Evolutionary conservation across 2,113 vertebrate species (phyloP).

Genomic region (Anoplopoma fimbria): DNA sequence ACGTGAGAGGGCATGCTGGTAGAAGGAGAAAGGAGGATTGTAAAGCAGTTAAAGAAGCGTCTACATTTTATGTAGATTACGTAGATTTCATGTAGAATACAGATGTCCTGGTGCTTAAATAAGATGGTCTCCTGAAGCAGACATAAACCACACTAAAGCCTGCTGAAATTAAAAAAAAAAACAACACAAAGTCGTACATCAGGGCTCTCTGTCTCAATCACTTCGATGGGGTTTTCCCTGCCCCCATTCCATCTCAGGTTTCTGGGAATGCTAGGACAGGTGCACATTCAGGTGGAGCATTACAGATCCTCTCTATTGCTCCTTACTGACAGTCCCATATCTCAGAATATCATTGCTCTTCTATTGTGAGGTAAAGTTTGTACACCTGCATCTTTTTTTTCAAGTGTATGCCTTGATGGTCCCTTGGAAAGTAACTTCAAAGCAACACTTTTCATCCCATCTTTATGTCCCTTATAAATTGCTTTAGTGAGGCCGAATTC

Average conservation of each 20-base stretch:
- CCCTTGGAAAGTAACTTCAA: conserved; percentile 35
- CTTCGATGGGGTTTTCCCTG: conserved; percentile 41
- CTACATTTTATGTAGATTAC: not conserved
- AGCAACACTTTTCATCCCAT: conserved; percentile 22
- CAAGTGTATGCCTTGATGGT: not conserved
- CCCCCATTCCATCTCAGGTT: conserved; percentile 29
- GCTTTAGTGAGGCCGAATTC: not conserved
- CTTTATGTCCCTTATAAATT: conserved; percentile 1
- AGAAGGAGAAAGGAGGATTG: conserved; percentile 1
- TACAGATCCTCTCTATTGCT: conserved; percentile 44
- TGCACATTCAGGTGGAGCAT: conserved; percentile 61
- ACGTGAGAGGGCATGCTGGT: not conserved
- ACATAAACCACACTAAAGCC: conserved; percentile 7
- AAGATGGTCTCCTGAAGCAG: not conserved
- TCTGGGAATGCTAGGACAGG: conserved; percentile 59
- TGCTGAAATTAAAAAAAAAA: conserved; percentile 8
- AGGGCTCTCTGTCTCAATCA: conserved; percentile 24
- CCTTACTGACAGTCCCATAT: conserved; percentile 59
- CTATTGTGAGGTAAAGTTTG: conserved; percentile 16
- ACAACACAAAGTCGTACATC: conserved; percentile 22
- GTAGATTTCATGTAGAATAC: not conserved
- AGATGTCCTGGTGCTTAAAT: conserved; percentile 5
- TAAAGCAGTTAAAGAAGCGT: not conserved
- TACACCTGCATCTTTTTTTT: conserved; percentile 36
- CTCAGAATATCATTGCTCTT: conserved; percentile 40